Percentiles rank a stretch among this genome's conserved stretches.
These are phyloP conservation scores for Andrena chrysosceles DNA, from an alignment of 2,888 invertebrate genomes.

Conservation along the genomic window DNA sequence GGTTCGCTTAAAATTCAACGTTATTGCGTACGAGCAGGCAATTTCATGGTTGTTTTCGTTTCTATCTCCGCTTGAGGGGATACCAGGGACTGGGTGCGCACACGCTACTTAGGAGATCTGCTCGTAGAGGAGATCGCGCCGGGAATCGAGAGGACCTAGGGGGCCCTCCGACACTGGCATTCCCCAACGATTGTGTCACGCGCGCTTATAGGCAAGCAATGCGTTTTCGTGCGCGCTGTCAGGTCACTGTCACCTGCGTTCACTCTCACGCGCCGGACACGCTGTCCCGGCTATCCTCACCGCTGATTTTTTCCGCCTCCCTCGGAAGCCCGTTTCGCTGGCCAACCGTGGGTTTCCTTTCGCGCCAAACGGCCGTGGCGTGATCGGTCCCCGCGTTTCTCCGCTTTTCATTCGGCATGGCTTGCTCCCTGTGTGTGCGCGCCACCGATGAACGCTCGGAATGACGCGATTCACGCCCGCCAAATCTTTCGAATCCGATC, in stretches of 20 bases:
- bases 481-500: background rate
- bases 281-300: background rate
- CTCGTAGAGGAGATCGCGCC: conserved; percentile 24
- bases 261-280: conserved; percentile 56
- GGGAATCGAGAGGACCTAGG: conserved; percentile 57
- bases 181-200: conserved; percentile 76
- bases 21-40: conserved; percentile 16
- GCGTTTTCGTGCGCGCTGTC: conserved; percentile 64
- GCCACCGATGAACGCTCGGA: background rate
- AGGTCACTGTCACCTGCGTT: conserved; percentile 68
- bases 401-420: background rate
- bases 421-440: background rate
- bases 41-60: conserved; percentile 58
- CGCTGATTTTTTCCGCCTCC: background rate
- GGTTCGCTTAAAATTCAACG: conserved; percentile 17
- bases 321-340: background rate
- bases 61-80: conserved; percentile 23
- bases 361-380: background rate
- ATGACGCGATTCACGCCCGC: background rate
- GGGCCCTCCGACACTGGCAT: conserved; percentile 70
- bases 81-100: background rate
- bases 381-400: conserved; percentile 26
- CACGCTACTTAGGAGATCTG: background rate
- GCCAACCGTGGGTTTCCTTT: background rate
- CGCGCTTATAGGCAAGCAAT: conserved; percentile 67